Percentiles rank a stretch among this genome's conserved stretches.
These are phyloP conservation scores for Synodontis membranacea DNA, from an alignment of 2,113 vertebrate genomes.

Conservation along the genomic window DNA sequence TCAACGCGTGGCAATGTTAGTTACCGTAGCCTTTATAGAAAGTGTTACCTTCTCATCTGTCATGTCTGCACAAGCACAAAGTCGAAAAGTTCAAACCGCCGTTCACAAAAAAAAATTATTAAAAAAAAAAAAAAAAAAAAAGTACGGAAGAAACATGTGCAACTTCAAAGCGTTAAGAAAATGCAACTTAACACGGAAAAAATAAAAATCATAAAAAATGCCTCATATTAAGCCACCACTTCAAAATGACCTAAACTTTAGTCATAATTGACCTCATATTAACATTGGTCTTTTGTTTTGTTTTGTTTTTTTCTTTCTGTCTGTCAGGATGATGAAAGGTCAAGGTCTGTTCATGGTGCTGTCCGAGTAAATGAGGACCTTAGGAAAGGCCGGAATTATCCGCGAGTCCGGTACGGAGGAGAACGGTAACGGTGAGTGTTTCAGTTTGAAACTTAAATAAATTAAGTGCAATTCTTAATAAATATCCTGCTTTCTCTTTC, in stretches of 20 bases:
- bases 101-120: neutral
- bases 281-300: neutral
- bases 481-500: slow-evolving; percentile 52
- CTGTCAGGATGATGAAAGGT: neutral
- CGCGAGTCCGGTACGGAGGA: neutral
- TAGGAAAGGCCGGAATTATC: neutral
- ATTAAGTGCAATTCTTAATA: slow-evolving; percentile 47
- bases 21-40: neutral
- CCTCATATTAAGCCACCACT: neutral
- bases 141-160: neutral
- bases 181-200: neutral
- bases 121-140: neutral
- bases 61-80: neutral
- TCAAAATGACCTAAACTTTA: slow-evolving; percentile 3
- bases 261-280: neutral
- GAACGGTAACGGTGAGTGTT: slow-evolving; percentile 31
- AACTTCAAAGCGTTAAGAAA: neutral
- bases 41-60: neutral
- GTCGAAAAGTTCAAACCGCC: neutral
- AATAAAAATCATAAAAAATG: no score
- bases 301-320: neutral
- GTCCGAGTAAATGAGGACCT: neutral
- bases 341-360: neutral
- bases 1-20: neutral
- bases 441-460: slow-evolving; percentile 51